Evolutionary conservation across 2,888 invertebrate species (phyloP), one percentile per base, ranked within the genome.

Genomic region (Meliscaeva auricollis): DNA sequence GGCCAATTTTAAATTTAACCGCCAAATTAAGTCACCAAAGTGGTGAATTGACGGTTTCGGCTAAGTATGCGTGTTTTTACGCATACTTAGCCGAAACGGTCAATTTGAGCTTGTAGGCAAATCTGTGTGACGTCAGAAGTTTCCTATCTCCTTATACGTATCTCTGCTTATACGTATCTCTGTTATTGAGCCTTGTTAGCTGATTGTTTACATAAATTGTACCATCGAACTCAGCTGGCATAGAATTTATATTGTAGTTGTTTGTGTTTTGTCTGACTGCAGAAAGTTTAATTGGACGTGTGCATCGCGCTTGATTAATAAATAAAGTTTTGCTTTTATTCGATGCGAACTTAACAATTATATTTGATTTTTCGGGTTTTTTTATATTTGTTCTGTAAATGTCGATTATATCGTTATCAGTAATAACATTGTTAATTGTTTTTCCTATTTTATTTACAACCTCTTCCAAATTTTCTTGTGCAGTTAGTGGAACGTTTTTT

Each of bases 151-250:
- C n/a, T n/a, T n/a, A n/a, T n/a, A n/a, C n/a, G n/a, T n/a, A n/a
- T n/a, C n/a, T n/a, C n/a, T n/a, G n/a, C n/a, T n/a, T n/a, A n/a
- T n/a, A n/a, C n/a, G n/a, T n/a, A n/a, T n/a, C n/a, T n/a, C n/a
- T n/a, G 30, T 54, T 44, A n/a, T 74, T 74, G 9, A 64, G 54
- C 32, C 44, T 64, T 8, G 64, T 74, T 32, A 74, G 74, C 56
- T 66, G 74, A 46, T 56, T 75, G 22, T 76, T 68, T 15, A 68
- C 38, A 38, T 60, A 76, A 17, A 68, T 48, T 15, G 48, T 68
- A 15, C 30, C 56, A 50, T 68, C 60, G 17, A 58, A 35, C 35
- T 56, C 17, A 48, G 62, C 15, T 48, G 48, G 17, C 5, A 30
- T 15, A n/a, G n/a, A 6, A 26, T 15, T 54, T 30, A 11, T 17